Evolutionary conservation across 1,140 invertebrate species (phyloP).

Genomic region (Pachypeltis micranthus): DNA sequence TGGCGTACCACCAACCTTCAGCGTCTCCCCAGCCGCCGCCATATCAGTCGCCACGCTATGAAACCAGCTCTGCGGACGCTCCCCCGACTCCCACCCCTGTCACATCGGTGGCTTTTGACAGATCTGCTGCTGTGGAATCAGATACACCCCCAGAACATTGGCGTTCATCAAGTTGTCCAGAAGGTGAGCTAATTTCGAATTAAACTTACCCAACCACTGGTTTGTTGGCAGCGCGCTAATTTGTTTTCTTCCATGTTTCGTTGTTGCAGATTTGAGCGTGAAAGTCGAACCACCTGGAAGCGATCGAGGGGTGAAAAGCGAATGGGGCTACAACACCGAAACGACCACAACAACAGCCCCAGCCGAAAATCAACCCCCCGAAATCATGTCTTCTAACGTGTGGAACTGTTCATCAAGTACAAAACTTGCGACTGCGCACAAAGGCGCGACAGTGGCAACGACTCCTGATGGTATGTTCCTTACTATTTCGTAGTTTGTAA

Average conservation of each 20-base stretch:
- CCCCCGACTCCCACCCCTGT: slow-evolving; percentile 32
- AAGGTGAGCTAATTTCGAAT: slow-evolving; percentile 32
- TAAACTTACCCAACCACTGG: background rate
- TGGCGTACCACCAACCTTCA: slow-evolving; percentile 5
- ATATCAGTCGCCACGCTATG: slow-evolving; percentile 13
- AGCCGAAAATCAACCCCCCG: background rate
- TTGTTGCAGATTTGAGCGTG: slow-evolving; percentile 46
- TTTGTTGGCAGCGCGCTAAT: background rate
- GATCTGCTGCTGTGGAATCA: slow-evolving; percentile 33
- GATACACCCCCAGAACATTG: slow-evolving; percentile 30
- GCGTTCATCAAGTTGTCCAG: slow-evolving; percentile 35
- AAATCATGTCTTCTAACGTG: slow-evolving; percentile 14
- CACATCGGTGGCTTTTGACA: slow-evolving; percentile 31
- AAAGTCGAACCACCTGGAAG: slow-evolving; percentile 44
- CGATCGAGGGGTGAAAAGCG: slow-evolving; percentile 31
- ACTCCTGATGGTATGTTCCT: slow-evolving; percentile 50
- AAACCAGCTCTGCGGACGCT: slow-evolving; percentile 12
- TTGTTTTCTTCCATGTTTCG: too few species aligned
- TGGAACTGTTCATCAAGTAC: slow-evolving; percentile 26
- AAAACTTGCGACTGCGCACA: slow-evolving; percentile 44
- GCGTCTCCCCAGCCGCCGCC: slow-evolving; percentile 9
- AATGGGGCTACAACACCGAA: slow-evolving; percentile 27
- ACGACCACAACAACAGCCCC: slow-evolving; percentile 14
- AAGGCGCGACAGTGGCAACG: slow-evolving; percentile 40
- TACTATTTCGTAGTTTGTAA: too few species aligned